Evolutionary conservation across 2,113 vertebrate species (phyloP).

Genomic region (Ctenodactylus gundi): DNA sequence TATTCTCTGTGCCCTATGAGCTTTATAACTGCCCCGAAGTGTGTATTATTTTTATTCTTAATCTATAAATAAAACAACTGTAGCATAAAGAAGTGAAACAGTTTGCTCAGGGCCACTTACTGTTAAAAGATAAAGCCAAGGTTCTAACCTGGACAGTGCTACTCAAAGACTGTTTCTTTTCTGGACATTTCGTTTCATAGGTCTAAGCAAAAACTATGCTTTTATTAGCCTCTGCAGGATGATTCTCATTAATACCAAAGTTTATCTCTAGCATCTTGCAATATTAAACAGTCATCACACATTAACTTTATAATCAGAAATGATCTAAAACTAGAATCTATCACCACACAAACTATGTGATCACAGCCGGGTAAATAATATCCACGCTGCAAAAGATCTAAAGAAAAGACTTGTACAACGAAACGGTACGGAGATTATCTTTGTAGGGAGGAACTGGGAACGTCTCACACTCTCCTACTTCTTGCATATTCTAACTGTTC

Average conservation of each 20-base stretch:
- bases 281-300: background rate
- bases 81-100: background rate
- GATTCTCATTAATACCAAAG: background rate
- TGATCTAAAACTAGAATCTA: background rate
- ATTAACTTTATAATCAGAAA: background rate
- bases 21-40: background rate
- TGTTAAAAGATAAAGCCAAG: background rate
- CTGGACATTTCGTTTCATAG: conserved; percentile 29
- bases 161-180: background rate
- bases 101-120: background rate
- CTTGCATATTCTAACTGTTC: background rate
- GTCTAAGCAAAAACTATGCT: background rate
- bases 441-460: background rate
- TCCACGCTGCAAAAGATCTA: background rate
- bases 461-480: background rate
- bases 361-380: background rate
- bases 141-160: background rate
- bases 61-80: background rate
- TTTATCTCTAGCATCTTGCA: background rate
- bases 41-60: background rate
- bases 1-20: background rate
- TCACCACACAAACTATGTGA: background rate
- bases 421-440: background rate
- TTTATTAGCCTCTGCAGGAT: conserved; percentile 13
- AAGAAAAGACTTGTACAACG: background rate